Evolutionary conservation across 2,797 vertebrate genomes (phyloP).

Genomic region (Sebastes minor): DNA sequence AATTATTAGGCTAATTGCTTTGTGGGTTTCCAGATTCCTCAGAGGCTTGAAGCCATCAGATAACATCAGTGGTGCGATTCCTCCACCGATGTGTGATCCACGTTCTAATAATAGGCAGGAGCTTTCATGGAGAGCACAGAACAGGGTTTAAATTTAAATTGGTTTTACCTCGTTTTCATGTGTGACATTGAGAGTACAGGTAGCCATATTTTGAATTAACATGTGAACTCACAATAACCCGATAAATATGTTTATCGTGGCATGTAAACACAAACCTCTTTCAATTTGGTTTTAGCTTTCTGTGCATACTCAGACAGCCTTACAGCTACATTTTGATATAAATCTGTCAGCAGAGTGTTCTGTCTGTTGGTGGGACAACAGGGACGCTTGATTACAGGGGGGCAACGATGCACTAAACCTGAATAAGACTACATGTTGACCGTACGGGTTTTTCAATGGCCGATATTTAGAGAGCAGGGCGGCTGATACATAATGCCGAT

Average conservation of each 20-base stretch:
- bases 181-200: neutral
- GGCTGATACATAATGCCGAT: no score
- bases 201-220: neutral
- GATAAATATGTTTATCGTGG: neutral
- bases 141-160: neutral
- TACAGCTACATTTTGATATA: neutral
- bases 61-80: constrained; percentile 52
- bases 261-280: neutral
- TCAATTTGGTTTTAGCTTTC: neutral
- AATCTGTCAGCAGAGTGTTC: neutral
- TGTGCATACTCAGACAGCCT: neutral
- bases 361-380: neutral
- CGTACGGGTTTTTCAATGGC: no score
- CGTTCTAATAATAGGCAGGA: constrained; percentile 54
- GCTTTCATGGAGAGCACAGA: constrained; percentile 19
- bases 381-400: neutral
- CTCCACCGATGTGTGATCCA: constrained; percentile 32
- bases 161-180: constrained; percentile 4
- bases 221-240: neutral
- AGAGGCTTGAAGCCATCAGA: constrained; percentile 47
- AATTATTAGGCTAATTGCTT: constrained; percentile 76
- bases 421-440: neutral
- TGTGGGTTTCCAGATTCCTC: constrained; percentile 62
- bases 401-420: neutral
- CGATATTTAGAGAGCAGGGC: no score